Percentiles rank a stretch among this genome's conserved stretches.
phyloP scores from a whole-genome alignment of 2,888 invertebrate genomes.

The Litoditis marina region DNA sequence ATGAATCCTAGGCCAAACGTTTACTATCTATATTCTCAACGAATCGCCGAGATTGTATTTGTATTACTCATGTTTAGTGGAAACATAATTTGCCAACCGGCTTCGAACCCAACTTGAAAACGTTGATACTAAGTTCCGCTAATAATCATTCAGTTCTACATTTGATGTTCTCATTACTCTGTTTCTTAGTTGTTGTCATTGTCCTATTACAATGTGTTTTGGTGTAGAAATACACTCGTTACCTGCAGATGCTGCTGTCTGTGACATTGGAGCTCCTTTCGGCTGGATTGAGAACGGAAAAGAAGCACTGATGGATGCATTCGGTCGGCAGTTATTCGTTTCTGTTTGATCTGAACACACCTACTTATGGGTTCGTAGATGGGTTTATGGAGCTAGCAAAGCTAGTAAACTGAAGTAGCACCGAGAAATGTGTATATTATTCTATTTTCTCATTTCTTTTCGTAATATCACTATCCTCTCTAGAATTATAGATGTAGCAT shows the following conservation, averaged over 20 bases:
- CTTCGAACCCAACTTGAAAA: background rate
- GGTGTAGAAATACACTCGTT: too few relatives aligned
- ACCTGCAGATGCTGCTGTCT: slow-evolving; percentile 8
- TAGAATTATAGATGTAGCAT: background rate
- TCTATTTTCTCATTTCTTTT: background rate
- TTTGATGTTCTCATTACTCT: too few relatives aligned
- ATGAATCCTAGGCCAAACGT: too few relatives aligned
- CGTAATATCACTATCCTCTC: background rate
- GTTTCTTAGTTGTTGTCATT: too few relatives aligned
- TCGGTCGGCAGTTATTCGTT: background rate
- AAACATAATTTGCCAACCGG: background rate
- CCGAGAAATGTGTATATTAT: background rate
- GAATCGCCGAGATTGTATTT: background rate
- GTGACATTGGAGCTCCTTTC: slow-evolving; percentile 11
- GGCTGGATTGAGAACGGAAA: slow-evolving; percentile 9
- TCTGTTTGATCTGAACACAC: background rate
- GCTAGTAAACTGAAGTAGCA: background rate
- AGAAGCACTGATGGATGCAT: background rate
- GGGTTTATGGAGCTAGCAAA: background rate
- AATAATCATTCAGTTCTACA: too few relatives aligned
- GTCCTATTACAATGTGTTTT: too few relatives aligned
- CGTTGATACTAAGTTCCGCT: background rate
- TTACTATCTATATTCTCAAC: too few relatives aligned
- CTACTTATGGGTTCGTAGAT: background rate
- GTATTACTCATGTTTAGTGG: background rate